Evolutionary conservation across 2,888 invertebrate genomes (phyloP).

Genomic region (Anaspis maculata): DNA sequence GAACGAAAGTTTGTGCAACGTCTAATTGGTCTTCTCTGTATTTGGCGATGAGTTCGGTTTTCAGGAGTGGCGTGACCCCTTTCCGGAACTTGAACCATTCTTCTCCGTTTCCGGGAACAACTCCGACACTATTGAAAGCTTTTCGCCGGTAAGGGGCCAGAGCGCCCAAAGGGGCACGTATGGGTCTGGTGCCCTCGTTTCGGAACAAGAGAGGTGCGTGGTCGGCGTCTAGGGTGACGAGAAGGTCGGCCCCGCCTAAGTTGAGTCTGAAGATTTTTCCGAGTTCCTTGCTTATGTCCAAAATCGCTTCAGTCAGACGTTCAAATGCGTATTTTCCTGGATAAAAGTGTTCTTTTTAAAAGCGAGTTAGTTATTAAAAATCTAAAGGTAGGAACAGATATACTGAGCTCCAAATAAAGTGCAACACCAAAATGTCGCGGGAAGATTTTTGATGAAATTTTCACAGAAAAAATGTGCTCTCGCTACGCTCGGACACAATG

Average conservation of each 20-base stretch:
- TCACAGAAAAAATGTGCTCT: too few relatives aligned
- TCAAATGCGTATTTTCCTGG: conserved; percentile 37
- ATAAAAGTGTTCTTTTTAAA: conserved; percentile 14
- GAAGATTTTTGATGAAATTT: too few relatives aligned
- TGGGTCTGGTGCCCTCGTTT: conserved; percentile 45
- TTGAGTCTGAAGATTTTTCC: conserved; percentile 45
- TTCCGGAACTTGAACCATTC: conserved; percentile 50
- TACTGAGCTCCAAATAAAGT: too few relatives aligned
- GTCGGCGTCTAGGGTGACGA: conserved; percentile 45
- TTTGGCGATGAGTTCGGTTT: conserved; percentile 38
- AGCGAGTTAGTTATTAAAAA: not conserved
- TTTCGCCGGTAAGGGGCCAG: conserved; percentile 43
- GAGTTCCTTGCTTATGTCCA: conserved; percentile 38
- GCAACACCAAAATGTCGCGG: too few relatives aligned
- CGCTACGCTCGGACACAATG: too few relatives aligned
- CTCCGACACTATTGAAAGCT: conserved; percentile 43
- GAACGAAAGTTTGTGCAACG: conserved; percentile 42
- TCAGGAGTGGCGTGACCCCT: conserved; percentile 46
- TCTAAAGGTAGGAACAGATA: not conserved
- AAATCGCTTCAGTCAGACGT: conserved; percentile 41
- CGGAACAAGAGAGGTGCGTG: conserved; percentile 43
- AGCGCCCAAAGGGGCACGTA: conserved; percentile 47
- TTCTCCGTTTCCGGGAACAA: conserved; percentile 50
- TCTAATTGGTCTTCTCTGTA: conserved; percentile 39
- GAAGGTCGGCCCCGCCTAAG: conserved; percentile 40